Evolutionary conservation across 2,797 vertebrate species (phyloP).

Genomic region (Halcyon leucocephala): DNA sequence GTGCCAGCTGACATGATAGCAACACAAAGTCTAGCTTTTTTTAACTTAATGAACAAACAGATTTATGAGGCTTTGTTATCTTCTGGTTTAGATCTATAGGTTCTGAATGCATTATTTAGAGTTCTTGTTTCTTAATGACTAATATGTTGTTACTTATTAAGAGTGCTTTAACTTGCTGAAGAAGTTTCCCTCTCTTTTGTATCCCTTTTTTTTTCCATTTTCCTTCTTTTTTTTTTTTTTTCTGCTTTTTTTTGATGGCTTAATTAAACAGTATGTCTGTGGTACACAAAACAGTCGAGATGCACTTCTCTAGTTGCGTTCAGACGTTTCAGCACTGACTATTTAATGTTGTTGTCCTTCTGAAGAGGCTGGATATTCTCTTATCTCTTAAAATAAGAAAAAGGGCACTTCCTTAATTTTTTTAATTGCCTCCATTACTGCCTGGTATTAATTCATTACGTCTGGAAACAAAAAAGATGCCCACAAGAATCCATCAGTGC

Average conservation of each 20-base stretch:
- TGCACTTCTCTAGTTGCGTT: not conserved
- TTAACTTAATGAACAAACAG: conserved; percentile 92
- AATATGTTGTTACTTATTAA: conserved; percentile 81
- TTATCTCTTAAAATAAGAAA: not conserved
- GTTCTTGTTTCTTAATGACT: conserved; percentile 81
- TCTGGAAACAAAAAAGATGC: not conserved
- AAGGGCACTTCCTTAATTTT: not conserved
- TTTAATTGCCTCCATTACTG: not conserved
- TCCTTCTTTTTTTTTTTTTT: not conserved
- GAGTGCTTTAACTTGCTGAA: conserved; percentile 76
- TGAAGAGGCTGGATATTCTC: not conserved
- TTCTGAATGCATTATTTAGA: conserved; percentile 79
- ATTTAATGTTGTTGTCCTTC: not conserved
- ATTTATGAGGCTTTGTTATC: conserved; percentile 83
- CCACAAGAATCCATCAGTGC: not conserved
- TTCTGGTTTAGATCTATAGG: conserved; percentile 82
- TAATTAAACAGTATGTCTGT: conserved; percentile 50
- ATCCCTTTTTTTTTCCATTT: conserved; percentile 43
- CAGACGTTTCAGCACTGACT: not conserved
- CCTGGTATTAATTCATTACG: not conserved
- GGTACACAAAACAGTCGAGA: not conserved
- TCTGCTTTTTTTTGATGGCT: not conserved
- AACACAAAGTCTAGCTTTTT: conserved; percentile 87
- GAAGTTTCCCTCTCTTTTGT: conserved; percentile 69
- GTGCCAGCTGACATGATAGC: conserved; percentile 93